Conservation (phyloP, 2,888 invertebrate genomes). For the Pherbina coryleti region DNA sequence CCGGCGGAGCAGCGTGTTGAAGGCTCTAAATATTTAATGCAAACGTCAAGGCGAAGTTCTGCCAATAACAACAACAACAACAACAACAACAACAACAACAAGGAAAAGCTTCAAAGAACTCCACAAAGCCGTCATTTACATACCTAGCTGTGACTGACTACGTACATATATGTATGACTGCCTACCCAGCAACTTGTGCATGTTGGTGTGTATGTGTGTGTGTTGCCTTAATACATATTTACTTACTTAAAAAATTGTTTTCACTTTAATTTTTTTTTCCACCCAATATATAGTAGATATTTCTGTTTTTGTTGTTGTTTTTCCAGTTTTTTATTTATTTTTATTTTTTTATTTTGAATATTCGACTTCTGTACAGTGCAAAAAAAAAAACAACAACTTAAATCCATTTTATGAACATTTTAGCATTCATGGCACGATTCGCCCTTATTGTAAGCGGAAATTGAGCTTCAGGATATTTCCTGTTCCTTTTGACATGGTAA, state of each 20-base stretch:
- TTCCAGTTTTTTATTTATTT: neutral
- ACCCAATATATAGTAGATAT: neutral
- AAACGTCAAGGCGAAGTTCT: neutral
- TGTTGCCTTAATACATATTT: neutral
- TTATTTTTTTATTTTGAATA: neutral
- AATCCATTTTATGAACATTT: constrained; percentile 28
- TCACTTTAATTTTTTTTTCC: constrained; percentile 6
- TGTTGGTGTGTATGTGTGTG: too few relatives aligned
- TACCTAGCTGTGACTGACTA: neutral
- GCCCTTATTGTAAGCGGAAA: constrained; percentile 31
- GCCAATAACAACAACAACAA: neutral
- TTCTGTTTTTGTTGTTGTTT: neutral
- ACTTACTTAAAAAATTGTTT: constrained; percentile 8
- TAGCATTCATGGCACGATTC: constrained; percentile 32
- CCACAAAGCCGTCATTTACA: constrained; percentile 1
- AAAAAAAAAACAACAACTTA: neutral
- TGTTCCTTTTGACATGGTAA: constrained; percentile 28
- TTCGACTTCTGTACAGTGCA: neutral
- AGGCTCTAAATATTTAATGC: constrained; percentile 28
- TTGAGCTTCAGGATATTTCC: constrained; percentile 32
- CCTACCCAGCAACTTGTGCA: neutral
- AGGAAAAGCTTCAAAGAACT: neutral
- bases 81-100: neutral
- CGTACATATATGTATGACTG: too few relatives aligned
- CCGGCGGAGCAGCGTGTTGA: neutral